These are phyloP conservation scores for Bibio marci DNA, from an alignment of 2,888 invertebrate genomes.

Conservation along the genomic window DNA sequence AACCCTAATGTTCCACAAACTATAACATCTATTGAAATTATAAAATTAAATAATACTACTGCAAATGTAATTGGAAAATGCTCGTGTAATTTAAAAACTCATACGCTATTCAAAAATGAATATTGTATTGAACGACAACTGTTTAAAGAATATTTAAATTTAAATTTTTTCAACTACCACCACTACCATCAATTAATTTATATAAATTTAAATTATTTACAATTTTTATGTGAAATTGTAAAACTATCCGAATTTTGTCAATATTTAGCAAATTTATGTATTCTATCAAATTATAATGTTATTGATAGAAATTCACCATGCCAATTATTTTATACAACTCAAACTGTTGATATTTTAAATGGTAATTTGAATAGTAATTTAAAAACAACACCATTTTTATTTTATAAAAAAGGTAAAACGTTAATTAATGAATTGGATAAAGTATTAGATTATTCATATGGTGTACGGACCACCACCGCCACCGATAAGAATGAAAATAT, in stretches of 20 bases:
- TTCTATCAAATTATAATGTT: constrained; percentile 35
- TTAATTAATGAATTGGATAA: constrained; percentile 12
- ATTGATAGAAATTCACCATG: constrained; percentile 33
- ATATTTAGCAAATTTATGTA: constrained; percentile 48
- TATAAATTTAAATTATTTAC: constrained; percentile 23
- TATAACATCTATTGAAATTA: constrained; percentile 9
- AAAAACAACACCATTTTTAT: constrained; percentile 22
- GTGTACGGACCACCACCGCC: too few relatives aligned
- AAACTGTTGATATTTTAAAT: constrained; percentile 11
- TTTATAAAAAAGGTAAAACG: constrained; percentile 21
- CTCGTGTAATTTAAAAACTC: constrained; percentile 19
- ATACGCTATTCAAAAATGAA: constrained; percentile 18
- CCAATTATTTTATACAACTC: constrained; percentile 22
- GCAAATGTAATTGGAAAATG: too few relatives aligned
- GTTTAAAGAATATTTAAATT: constrained; percentile 17
- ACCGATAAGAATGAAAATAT: constrained; percentile 4
- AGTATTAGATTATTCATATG: constrained; percentile 10
- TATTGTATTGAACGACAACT: constrained; percentile 22
- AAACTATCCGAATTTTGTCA: constrained; percentile 41
- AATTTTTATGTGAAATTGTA: constrained; percentile 25
- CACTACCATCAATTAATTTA: constrained; percentile 4
- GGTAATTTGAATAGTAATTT: background rate
- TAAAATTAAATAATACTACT: constrained; percentile 11
- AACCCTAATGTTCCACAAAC: background rate
- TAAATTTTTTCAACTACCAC: background rate